These are phyloP conservation scores for Rhaphigaster nebulosa DNA, from an alignment of 2,888 invertebrate species.

Conservation along the genomic window DNA sequence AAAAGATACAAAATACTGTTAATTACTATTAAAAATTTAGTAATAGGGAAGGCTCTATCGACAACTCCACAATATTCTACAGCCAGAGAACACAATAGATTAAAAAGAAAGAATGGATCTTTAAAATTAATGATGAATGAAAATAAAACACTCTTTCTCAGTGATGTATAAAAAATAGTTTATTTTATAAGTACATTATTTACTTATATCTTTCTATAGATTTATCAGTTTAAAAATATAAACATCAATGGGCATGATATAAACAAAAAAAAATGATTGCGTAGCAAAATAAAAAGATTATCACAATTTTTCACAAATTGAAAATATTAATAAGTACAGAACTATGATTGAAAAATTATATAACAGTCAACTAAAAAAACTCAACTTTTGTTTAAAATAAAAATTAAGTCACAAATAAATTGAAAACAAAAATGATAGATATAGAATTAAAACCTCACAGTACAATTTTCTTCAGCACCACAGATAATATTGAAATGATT, in stretches of 20 bases:
- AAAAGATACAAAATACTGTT: too few relatives aligned
- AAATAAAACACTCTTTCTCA: neutral
- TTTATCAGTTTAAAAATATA: neutral
- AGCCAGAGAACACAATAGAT: too few relatives aligned
- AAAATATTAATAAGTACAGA: neutral
- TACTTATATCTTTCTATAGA: neutral
- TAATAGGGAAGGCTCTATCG: too few relatives aligned
- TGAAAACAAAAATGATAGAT: too few relatives aligned
- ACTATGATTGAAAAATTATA: neutral
- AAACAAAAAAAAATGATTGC: neutral
- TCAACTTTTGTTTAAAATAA: too few relatives aligned
- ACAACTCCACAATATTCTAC: too few relatives aligned
- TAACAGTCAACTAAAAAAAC: neutral
- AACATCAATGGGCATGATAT: neutral
- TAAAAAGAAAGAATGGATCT: too few relatives aligned
- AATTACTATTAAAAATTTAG: too few relatives aligned
- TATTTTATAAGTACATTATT: slow-evolving; percentile 13
- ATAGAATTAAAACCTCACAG: too few relatives aligned
- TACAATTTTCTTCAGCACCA: too few relatives aligned
- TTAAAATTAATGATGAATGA: neutral
- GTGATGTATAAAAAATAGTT: neutral
- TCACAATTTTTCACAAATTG: neutral
- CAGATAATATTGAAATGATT: too few relatives aligned
- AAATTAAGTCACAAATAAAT: too few relatives aligned
- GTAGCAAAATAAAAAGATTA: neutral